A percentile compares a stretch with the other conserved stretches of the same genome.
phyloP scores from a whole-genome alignment of 2,113 vertebrate genomes.

The Addax nasomaculatus region DNA sequence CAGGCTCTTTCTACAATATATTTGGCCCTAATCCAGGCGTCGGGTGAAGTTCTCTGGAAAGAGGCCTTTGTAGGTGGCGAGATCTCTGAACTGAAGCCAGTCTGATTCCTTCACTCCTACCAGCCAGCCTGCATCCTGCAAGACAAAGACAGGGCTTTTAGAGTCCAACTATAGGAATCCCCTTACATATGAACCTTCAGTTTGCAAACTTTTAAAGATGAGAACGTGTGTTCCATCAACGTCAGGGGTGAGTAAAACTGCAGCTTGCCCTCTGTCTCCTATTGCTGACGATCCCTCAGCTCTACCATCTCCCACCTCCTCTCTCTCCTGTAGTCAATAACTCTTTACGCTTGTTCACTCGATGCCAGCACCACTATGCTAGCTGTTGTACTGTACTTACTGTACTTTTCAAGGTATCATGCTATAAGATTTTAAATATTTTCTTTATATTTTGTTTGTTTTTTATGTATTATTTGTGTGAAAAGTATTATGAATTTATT shows the following conservation, averaged over 20 bases:
- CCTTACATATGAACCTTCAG: background rate
- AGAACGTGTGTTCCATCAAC: background rate
- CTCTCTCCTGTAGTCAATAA: background rate
- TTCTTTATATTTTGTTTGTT: background rate
- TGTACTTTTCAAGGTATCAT: background rate
- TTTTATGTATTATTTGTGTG: background rate
- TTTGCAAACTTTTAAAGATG: background rate
- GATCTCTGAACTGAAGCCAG: constrained; percentile 87
- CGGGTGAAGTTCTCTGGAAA: constrained; percentile 96
- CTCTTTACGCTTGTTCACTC: background rate
- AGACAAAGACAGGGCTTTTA: constrained; percentile 62
- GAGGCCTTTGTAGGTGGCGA: constrained; percentile 88
- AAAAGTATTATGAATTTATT: background rate
- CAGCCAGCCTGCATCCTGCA: constrained; percentile 97
- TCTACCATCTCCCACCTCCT: background rate
- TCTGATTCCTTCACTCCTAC: constrained; percentile 92
- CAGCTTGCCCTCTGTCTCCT: background rate
- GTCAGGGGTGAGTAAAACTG: accelerated
- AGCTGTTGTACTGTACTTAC: background rate
- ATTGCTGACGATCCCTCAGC: accelerated
- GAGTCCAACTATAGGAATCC: background rate
- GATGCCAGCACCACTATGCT: background rate
- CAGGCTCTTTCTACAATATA: constrained; percentile 41
- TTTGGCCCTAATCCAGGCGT: constrained; percentile 82
- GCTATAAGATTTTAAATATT: background rate